A percentile compares a stretch with the other conserved stretches of the same genome.
Evolutionary conservation across 2,113 vertebrate species (phyloP).

Genomic region (Atlantisia rogersi): DNA sequence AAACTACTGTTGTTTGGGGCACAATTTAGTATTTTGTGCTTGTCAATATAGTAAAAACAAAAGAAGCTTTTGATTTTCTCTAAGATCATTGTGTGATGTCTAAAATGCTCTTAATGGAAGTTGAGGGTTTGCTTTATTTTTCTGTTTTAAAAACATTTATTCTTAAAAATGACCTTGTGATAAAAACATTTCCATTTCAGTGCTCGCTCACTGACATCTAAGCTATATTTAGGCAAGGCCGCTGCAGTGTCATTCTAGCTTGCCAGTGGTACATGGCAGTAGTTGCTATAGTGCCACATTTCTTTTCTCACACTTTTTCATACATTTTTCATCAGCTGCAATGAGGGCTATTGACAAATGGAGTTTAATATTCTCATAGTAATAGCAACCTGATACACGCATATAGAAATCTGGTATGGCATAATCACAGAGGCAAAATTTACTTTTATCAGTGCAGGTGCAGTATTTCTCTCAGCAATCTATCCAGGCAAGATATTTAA

Average conservation of each 20-base stretch:
- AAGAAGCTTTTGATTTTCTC: background rate
- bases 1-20: background rate
- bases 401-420: background rate
- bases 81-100: background rate
- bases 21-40: background rate
- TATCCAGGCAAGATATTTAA: background rate
- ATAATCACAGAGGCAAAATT: conserved; percentile 10
- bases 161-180: background rate
- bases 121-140: background rate
- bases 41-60: background rate
- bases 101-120: background rate
- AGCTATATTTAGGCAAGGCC: conserved; percentile 4
- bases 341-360: conserved; percentile 17
- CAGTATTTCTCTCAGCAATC: background rate
- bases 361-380: background rate
- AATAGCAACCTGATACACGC: background rate
- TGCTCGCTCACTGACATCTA: background rate
- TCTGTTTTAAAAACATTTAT: background rate
- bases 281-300: background rate
- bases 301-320: conserved; percentile 4
- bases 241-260: background rate
- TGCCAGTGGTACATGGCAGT: background rate
- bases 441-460: conserved; percentile 25
- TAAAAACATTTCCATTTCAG: conserved; percentile 18
- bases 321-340: conserved; percentile 1